phyloP scores from a whole-genome alignment of 2,797 vertebrate species.

The Silurus aristotelis region DNA sequence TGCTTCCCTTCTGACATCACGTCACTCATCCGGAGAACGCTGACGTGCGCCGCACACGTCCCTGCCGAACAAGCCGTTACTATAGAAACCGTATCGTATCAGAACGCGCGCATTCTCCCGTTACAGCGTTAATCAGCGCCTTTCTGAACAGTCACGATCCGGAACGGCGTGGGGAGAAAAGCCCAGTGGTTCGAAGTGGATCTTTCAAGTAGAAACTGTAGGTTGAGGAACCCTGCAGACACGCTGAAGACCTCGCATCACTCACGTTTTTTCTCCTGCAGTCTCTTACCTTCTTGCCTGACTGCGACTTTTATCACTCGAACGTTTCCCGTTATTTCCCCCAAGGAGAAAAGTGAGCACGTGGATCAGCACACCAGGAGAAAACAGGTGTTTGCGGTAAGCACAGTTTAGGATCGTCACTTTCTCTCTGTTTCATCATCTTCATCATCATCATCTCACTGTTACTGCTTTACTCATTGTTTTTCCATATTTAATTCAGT shows the following conservation, averaged over 20 bases:
- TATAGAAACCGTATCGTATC: neutral
- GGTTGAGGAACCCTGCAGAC: neutral
- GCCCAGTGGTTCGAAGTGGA: neutral
- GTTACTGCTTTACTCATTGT: conserved; percentile 55
- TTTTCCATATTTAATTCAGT: conserved; percentile 52
- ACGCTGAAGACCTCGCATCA: conserved; percentile 33
- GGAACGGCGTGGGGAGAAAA: too few species aligned
- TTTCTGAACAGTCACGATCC: neutral
- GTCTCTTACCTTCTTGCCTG: conserved; percentile 53
- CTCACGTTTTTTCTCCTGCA: conserved; percentile 43
- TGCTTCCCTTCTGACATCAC: neutral
- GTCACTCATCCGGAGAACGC: neutral
- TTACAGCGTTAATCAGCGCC: neutral
- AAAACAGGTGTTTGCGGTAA: conserved; percentile 80
- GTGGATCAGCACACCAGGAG: conserved; percentile 74
- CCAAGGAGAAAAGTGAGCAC: conserved; percentile 73
- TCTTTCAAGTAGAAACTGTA: neutral
- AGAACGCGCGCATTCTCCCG: neutral
- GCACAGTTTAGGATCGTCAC: conserved; percentile 78
- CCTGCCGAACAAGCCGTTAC: neutral
- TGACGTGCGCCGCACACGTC: neutral
- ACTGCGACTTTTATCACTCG: conserved; percentile 63
- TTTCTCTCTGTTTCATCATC: conserved; percentile 43
- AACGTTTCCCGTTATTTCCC: conserved; percentile 74
- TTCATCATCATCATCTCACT: conserved; percentile 30